Percentiles rank a stretch among this genome's conserved stretches.
Evolutionary conservation across 2,797 vertebrate genomes (phyloP).

Genomic region (Lophotriccus pileatus): DNA sequence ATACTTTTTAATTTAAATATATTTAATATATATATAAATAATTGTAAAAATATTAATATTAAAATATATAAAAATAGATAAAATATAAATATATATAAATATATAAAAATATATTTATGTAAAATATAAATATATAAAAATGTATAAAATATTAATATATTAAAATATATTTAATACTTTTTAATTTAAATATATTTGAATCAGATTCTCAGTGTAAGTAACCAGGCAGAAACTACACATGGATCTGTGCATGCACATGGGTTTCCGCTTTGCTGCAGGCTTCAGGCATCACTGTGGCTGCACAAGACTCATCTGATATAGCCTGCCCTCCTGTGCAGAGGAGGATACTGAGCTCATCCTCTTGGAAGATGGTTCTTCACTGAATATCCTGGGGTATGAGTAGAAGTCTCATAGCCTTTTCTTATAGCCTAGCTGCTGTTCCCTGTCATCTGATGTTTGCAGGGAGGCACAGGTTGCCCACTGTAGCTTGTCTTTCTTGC

Average conservation of each 20-base stretch:
- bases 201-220: background rate
- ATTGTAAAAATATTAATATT: too few species aligned
- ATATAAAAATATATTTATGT: too few species aligned
- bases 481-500: background rate
- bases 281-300: background rate
- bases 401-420: background rate
- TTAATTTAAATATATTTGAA: background rate
- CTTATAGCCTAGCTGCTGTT: background rate
- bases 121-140: too few species aligned
- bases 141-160: too few species aligned
- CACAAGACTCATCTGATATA: background rate
- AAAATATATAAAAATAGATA: too few species aligned
- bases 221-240: background rate
- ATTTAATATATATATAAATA: too few species aligned
- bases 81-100: too few species aligned
- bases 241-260: fast-evolving
- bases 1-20: too few species aligned
- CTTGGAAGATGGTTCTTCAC: background rate
- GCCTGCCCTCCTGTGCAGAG: background rate
- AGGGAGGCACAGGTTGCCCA: background rate
- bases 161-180: too few species aligned
- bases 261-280: background rate
- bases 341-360: background rate
- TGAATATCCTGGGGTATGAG: background rate
- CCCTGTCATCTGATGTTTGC: background rate